Evolutionary conservation across 2,888 invertebrate species (phyloP).

Genomic region (Hybos culiciformis): DNA sequence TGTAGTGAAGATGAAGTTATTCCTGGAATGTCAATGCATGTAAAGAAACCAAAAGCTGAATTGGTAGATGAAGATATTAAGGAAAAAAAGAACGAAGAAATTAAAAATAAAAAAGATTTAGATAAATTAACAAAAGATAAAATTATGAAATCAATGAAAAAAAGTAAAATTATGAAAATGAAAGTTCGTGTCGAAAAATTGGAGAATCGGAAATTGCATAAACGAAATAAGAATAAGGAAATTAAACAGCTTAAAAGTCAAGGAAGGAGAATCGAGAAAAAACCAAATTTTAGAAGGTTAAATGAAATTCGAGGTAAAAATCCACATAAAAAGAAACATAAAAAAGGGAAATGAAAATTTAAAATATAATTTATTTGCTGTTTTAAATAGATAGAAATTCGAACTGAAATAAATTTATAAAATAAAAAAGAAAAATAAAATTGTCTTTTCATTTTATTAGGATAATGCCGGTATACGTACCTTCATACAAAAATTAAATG

Average conservation of each 20-base stretch:
- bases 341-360: not conserved
- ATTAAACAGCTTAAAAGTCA: not conserved
- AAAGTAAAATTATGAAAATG: constrained; percentile 62
- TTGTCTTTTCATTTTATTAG: no score
- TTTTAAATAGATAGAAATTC: not conserved
- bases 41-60: constrained; percentile 20
- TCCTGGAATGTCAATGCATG: constrained; percentile 38
- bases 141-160: constrained; percentile 57
- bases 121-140: constrained; percentile 55
- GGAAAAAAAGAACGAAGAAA: constrained; percentile 19
- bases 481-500: no score
- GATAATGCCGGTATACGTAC: no score
- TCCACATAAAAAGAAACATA: not conserved
- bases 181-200: constrained; percentile 56
- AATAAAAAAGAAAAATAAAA: no score
- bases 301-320: not conserved
- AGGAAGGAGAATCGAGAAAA: not conserved
- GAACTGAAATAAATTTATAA: no score
- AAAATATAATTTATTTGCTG: not conserved
- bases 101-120: constrained; percentile 46
- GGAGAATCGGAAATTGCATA: constrained; percentile 54
- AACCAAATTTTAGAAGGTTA: not conserved
- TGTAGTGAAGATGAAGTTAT: constrained; percentile 28
- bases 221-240: constrained; percentile 28
- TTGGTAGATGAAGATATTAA: constrained; percentile 23